A percentile compares a stretch with the other conserved stretches of the same genome.
These are phyloP conservation scores for Peromyscus leucopus DNA, from an alignment of 2,113 vertebrate species.

Conservation along the genomic window DNA sequence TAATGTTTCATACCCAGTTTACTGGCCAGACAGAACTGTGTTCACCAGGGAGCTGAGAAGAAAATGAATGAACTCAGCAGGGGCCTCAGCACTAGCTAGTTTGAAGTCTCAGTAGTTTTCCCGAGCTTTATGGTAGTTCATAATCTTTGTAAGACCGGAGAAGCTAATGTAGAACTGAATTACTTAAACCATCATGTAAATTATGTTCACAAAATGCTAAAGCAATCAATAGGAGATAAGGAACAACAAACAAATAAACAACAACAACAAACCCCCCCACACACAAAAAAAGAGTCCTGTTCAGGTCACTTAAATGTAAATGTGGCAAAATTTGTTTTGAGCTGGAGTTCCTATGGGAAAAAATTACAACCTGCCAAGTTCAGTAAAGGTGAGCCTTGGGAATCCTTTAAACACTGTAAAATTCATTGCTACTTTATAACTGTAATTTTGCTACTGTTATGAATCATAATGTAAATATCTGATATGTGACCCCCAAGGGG, in stretches of 20 bases:
- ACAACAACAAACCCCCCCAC: background rate
- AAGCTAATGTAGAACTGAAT: background rate
- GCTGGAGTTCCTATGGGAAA: background rate
- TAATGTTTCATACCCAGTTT: background rate
- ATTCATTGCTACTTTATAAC: background rate
- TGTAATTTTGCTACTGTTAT: background rate
- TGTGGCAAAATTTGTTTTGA: background rate
- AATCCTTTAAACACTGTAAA: background rate
- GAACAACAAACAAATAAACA: background rate
- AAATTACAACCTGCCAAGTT: background rate
- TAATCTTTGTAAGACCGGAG: background rate
- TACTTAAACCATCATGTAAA: background rate
- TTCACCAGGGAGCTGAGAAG: background rate
- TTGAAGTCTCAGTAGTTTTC: background rate
- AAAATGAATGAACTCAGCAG: background rate
- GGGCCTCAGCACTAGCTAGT: background rate
- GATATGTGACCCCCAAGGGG: background rate
- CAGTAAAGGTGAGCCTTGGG: background rate
- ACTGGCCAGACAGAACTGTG: background rate
- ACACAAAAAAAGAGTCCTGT: background rate
- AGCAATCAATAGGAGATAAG: background rate
- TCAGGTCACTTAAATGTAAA: background rate
- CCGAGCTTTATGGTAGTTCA: background rate
- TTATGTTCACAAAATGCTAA: background rate
- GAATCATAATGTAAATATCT: background rate